A percentile compares a stretch with the other conserved stretches of the same genome.
Evolutionary conservation across 2,888 invertebrate species (phyloP).

Genomic region (Zaprionus bogoriensis): DNA sequence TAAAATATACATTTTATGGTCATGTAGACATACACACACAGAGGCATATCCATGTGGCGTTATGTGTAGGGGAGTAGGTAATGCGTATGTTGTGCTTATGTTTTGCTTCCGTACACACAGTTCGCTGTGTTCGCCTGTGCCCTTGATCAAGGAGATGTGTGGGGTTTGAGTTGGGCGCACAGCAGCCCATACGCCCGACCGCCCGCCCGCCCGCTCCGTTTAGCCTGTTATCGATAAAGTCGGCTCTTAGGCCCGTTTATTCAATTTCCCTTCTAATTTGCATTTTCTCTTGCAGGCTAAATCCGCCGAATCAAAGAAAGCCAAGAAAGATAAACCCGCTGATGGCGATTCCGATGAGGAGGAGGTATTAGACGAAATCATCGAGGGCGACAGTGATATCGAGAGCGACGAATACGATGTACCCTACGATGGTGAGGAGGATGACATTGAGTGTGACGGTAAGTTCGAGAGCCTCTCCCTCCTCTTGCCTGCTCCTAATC

Average conservation of each 20-base stretch:
- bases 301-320: slow-evolving; percentile 82
- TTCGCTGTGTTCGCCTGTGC: slow-evolving; percentile 45
- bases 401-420: slow-evolving; percentile 82
- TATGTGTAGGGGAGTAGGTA: slow-evolving; percentile 22
- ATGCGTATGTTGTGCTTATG: slow-evolving; percentile 42
- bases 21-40: slow-evolving; percentile 31
- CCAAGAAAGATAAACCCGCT: slow-evolving; percentile 81
- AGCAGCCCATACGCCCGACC: background rate
- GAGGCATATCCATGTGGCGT: slow-evolving; percentile 13
- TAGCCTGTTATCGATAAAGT: slow-evolving; percentile 6
- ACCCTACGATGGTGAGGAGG: slow-evolving; percentile 82
- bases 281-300: slow-evolving; percentile 72
- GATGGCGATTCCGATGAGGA: slow-evolving; percentile 81
- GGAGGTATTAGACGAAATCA: slow-evolving; percentile 77
- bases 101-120: slow-evolving; percentile 31
- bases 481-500: background rate
- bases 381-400: slow-evolving; percentile 82
- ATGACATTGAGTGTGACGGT: slow-evolving; percentile 81
- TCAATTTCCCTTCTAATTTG: slow-evolving; percentile 20
- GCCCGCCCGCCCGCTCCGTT: background rate
- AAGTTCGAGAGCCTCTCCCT: slow-evolving; percentile 29
- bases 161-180: slow-evolving; percentile 55
- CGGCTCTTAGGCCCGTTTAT: background rate
- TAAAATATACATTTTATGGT: slow-evolving; percentile 73
- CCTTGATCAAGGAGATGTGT: slow-evolving; percentile 78